A percentile compares a stretch with the other conserved stretches of the same genome.
Evolutionary conservation across 2,888 invertebrate species (phyloP).

Genomic region (Parochlus steinenii): DNA sequence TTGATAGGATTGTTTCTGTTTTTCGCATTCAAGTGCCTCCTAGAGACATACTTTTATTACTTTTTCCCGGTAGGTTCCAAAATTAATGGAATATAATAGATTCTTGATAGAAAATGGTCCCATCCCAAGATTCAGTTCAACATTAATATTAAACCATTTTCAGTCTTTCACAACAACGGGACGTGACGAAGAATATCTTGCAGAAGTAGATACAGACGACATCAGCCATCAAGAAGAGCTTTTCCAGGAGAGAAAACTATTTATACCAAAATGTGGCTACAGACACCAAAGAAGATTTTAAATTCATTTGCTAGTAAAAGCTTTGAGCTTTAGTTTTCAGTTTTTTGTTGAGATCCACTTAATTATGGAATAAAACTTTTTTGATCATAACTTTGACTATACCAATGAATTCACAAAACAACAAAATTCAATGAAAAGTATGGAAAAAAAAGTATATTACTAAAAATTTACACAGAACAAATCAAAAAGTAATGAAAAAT

Average conservation of each 20-base stretch:
- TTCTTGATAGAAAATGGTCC: background rate
- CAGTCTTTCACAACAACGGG: conserved; percentile 3
- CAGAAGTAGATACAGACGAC: background rate
- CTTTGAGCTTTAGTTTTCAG: too few relatives aligned
- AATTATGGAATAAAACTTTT: too few relatives aligned
- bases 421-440: too few relatives aligned
- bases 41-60: background rate
- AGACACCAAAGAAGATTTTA: background rate
- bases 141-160: too few relatives aligned
- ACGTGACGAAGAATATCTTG: background rate
- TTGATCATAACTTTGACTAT: too few relatives aligned
- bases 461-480: too few relatives aligned
- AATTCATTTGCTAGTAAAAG: too few relatives aligned
- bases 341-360: too few relatives aligned
- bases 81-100: background rate
- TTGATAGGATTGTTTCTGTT: background rate
- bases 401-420: too few relatives aligned
- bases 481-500: too few relatives aligned
- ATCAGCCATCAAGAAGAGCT: background rate
- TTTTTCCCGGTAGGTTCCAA: conserved; percentile 1
- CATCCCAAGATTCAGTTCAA: background rate
- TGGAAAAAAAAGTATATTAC: too few relatives aligned
- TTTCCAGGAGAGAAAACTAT: background rate
- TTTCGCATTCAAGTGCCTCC: background rate
- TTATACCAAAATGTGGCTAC: conserved; percentile 1